These are phyloP conservation scores for Steinernema khuongi DNA, from an alignment of 1,140 invertebrate genomes.

Conservation along the genomic window DNA sequence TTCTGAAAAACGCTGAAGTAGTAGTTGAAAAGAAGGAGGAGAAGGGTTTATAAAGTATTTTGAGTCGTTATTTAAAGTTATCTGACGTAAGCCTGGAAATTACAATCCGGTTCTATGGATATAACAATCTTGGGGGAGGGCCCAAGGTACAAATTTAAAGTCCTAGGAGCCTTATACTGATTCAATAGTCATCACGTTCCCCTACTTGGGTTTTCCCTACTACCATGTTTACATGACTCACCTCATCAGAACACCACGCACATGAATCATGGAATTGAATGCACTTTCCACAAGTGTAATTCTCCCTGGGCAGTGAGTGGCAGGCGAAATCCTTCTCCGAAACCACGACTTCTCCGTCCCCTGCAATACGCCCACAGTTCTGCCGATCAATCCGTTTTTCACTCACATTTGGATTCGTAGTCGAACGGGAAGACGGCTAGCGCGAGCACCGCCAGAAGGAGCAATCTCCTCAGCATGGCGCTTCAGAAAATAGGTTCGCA, in stretches of 20 bases:
- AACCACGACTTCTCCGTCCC: conserved; percentile 32
- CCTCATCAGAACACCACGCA: conserved; percentile 55
- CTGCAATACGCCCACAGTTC: conserved; percentile 10
- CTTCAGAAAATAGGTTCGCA: background rate
- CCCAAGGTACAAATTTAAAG: conserved; percentile 16
- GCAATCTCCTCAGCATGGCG: background rate
- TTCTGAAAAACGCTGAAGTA: conserved; percentile 31
- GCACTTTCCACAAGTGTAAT: conserved; percentile 54
- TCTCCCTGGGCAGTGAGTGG: conserved; percentile 53
- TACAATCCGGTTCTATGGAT: background rate
- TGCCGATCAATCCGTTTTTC: background rate
- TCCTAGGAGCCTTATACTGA: background rate
- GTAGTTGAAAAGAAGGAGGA: too few species aligned
- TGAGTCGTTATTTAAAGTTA: background rate
- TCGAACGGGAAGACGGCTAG: background rate
- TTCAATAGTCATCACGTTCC: background rate
- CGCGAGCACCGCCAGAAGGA: background rate
- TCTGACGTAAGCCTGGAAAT: background rate
- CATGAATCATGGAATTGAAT: conserved; percentile 58
- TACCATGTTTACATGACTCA: conserved; percentile 26
- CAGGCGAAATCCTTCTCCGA: conserved; percentile 56
- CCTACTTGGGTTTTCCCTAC: background rate
- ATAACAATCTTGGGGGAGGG: background rate
- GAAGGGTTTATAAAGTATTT: background rate
- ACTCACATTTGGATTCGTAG: background rate